Evolutionary conservation across 1,140 invertebrate species (phyloP), one percentile per base, ranked within the genome.

Genomic region (Colletes latitarsis): DNA sequence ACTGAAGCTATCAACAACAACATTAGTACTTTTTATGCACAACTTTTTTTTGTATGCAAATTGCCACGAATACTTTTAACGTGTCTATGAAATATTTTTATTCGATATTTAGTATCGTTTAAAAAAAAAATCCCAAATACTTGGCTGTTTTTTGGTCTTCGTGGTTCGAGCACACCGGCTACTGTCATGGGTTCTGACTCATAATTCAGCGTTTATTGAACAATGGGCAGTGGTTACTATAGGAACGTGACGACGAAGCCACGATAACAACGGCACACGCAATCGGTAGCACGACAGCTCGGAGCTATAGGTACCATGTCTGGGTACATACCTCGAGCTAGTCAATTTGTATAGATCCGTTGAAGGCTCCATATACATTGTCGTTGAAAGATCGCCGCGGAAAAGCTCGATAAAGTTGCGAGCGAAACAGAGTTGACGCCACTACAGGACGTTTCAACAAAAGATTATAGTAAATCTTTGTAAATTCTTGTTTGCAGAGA

Each of bases 141-240:
- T 30, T 30, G 30, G 30, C 30, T 30, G 30, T 30, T 30, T 30
- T 30, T 30, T 30, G 30, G 30, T 30, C 30, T 30, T 30, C 30
- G 30, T 30, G 43, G 43, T 46, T 46, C 43, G 6, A 46, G 43
- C 43, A 46, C 43, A 9, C 43, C 43, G 9, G 43, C 43, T 46
- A 46, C 43, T 46, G 41, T 6, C 1, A n/a, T 49, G 52, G 17
- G 52, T 12, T 43, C 68, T 81, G 70, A 85, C 77, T 86, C 83
- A 89, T 89, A 88, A 88, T 89, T 89, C 79, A 88, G 52, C 85
- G 72, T 81, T 88, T 89, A 89, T 89, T 81, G 88, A 89, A 87
- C 88, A 89, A 86, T 80, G 68, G 76, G 49, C 57, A 43, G 77
- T 15, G 85, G 88, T 88, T 77, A 82, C 76, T 83, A 85, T 89